These are phyloP conservation scores for Drosophila lini DNA, from an alignment of 1,140 invertebrate species.

Conservation along the genomic window DNA sequence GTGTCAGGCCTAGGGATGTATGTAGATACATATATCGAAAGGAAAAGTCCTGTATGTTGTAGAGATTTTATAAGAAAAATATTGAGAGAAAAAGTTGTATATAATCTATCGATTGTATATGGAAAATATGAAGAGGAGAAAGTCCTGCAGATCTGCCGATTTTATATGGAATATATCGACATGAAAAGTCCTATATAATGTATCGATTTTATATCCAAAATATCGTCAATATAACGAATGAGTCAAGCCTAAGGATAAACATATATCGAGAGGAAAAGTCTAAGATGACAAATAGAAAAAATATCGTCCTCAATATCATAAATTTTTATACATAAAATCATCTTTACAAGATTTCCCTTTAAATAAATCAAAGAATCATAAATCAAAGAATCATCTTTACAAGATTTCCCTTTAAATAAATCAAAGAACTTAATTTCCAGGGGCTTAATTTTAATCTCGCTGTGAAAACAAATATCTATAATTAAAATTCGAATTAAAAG, in stretches of 20 bases:
- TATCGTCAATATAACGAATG: background rate
- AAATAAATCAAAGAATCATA: background rate
- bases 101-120: no score
- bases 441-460: background rate
- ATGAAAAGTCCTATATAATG: background rate
- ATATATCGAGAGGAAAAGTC: no score
- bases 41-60: background rate
- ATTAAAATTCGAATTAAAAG: slow-evolving; percentile 1
- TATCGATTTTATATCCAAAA: background rate
- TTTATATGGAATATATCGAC: background rate
- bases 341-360: background rate
- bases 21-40: background rate
- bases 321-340: no score
- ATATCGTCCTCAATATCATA: no score
- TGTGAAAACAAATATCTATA: background rate
- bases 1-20: background rate
- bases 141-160: no score
- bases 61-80: background rate
- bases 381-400: background rate
- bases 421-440: background rate
- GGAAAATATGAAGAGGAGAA: no score
- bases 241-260: background rate
- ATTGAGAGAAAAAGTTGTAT: background rate
- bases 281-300: no score
- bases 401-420: background rate